These are phyloP conservation scores for Procapra przewalskii DNA, from an alignment of 2,113 vertebrate genomes.

Conservation along the genomic window DNA sequence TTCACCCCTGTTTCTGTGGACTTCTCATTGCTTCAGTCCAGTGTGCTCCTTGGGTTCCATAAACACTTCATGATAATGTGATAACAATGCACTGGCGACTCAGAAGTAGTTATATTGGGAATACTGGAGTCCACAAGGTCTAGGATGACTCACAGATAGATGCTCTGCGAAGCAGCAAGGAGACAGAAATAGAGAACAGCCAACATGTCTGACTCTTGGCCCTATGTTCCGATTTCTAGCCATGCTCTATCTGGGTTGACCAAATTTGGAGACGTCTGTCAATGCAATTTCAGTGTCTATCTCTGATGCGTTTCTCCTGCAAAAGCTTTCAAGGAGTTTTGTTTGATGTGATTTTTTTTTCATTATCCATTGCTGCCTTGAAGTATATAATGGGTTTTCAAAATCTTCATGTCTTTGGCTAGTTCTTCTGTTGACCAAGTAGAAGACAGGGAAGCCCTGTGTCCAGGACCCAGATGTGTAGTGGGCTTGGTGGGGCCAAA, in stretches of 20 bases:
- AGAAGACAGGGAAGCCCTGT: not conserved
- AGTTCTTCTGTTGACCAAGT: not conserved
- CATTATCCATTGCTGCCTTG: not conserved
- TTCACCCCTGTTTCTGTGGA: not conserved
- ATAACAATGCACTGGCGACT: rapidly evolving
- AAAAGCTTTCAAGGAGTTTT: not conserved
- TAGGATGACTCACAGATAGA: not conserved
- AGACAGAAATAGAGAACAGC: not conserved
- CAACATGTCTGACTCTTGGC: not conserved
- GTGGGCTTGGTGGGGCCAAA: not conserved
- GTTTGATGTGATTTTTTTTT: not conserved
- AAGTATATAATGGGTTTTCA: not conserved
- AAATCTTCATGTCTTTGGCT: not conserved
- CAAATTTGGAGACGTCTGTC: not conserved
- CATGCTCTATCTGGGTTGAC: not conserved
- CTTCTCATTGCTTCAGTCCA: not conserved
- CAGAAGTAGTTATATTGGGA: not conserved
- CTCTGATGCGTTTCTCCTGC: not conserved
- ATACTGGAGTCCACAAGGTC: not conserved
- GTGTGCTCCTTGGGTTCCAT: not conserved
- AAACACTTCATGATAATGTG: not conserved
- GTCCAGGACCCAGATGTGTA: not conserved
- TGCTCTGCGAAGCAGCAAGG: not conserved
- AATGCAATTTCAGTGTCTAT: rapidly evolving
- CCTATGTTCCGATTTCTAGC: not conserved